These are phyloP conservation scores for Mesorhabditis spiculigera DNA, from an alignment of 2,888 invertebrate genomes.

Conservation along the genomic window DNA sequence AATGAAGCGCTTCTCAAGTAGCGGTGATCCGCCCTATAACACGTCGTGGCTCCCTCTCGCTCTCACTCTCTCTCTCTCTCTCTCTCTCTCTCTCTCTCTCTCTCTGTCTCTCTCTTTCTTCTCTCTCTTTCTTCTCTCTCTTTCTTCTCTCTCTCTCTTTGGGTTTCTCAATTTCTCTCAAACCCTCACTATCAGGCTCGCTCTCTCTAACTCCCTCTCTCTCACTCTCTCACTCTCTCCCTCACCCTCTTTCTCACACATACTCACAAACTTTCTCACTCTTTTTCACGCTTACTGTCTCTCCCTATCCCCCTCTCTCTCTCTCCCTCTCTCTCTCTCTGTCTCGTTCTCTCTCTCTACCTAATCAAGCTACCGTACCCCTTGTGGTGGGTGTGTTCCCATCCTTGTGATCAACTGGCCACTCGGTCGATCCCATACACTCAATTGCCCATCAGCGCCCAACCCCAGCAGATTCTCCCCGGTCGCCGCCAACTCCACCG, in stretches of 20 bases:
- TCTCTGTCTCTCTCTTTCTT: no score
- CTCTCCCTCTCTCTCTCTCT: no score
- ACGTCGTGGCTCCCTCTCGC: no score
- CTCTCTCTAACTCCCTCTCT: no score
- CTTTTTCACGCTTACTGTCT: constrained; percentile 11
- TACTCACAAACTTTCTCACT: background rate
- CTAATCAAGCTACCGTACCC: background rate
- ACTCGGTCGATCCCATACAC: constrained; percentile 19
- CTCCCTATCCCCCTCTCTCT: no score
- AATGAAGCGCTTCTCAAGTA: constrained; percentile 20
- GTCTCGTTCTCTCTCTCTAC: background rate
- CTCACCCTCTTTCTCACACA: background rate
- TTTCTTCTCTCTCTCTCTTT: no score
- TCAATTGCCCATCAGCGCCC: constrained; percentile 22
- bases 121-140: no score
- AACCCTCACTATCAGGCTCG: no score
- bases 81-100: no score
- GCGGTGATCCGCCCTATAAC: background rate
- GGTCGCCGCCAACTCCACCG: constrained; percentile 8
- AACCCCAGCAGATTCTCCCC: constrained; percentile 23
- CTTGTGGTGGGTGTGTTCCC: constrained; percentile 11
- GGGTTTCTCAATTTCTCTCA: no score
- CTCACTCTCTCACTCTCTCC: no score
- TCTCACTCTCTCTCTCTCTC: no score
- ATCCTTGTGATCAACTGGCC: constrained; percentile 18